Conservation (phyloP, 2,888 invertebrate genomes). For the Drosophila atroscutellata region DNA sequence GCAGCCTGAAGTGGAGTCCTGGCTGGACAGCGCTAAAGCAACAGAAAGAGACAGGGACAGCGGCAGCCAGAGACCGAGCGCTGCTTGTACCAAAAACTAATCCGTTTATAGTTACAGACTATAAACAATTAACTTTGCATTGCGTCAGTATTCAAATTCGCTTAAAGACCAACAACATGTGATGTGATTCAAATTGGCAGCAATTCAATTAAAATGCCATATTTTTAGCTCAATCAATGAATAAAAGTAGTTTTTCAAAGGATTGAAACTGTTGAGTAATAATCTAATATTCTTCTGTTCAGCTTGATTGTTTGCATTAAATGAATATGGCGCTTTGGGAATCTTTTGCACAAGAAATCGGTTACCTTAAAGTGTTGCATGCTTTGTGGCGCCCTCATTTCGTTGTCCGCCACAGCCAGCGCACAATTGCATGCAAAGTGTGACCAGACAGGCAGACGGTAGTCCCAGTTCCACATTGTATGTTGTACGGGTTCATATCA, state of each 20-base stretch:
- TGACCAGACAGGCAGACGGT: constrained; percentile 19
- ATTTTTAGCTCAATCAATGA: background rate
- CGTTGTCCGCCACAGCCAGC: constrained; percentile 1
- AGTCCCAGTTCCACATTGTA: constrained; percentile 5
- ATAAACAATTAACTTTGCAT: background rate
- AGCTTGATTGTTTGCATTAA: constrained; percentile 2
- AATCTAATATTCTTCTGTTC: background rate
- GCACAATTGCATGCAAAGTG: constrained; percentile 29
- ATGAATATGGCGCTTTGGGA: background rate
- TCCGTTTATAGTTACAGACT: background rate
- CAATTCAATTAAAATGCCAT: background rate
- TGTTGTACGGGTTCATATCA: constrained; percentile 52
- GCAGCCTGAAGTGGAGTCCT: constrained; percentile 21
- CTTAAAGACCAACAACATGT: background rate
- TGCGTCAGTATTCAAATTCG: background rate
- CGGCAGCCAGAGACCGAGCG: too few species aligned
- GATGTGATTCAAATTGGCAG: too few species aligned
- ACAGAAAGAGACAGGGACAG: background rate
- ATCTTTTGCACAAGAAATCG: background rate
- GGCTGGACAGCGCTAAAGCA: background rate
- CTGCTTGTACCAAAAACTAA: background rate
- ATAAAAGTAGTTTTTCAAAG: background rate
- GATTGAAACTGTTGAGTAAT: background rate
- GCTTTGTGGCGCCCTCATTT: constrained; percentile 11
- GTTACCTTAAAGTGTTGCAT: constrained; percentile 28